Conservation (phyloP, 2,113 vertebrate genomes). For the Leptodactylus fuscus region DNA sequence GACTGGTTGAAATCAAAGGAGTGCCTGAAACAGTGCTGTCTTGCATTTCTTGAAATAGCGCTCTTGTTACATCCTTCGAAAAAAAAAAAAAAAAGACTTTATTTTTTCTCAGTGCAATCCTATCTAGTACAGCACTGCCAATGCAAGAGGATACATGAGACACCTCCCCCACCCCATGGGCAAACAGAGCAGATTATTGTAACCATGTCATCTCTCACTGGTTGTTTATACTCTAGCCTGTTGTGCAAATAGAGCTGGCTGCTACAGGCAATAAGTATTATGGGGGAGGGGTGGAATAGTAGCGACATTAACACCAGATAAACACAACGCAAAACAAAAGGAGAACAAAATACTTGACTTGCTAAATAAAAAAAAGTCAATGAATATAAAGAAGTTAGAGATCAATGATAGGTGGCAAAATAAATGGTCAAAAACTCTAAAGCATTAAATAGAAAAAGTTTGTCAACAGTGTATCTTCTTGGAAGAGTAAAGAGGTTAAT, state of each 20-base stretch:
- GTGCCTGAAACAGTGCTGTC: constrained; percentile 50
- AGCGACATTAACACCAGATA: constrained; percentile 57
- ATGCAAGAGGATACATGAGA: constrained; percentile 50
- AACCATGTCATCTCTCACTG: constrained; percentile 61
- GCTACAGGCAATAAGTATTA: constrained; percentile 60
- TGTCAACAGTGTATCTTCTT: background rate
- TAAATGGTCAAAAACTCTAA: background rate
- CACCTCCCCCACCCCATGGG: constrained; percentile 57
- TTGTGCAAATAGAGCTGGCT: constrained; percentile 60
- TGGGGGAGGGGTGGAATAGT: constrained; percentile 54
- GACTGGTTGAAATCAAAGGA: constrained; percentile 57
- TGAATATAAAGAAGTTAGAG: constrained; percentile 26
- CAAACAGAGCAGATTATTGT: constrained; percentile 61
- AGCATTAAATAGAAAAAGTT: background rate
- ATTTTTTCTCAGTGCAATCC: constrained; percentile 30
- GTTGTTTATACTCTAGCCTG: constrained; percentile 59
- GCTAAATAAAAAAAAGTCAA: constrained; percentile 34
- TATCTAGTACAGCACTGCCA: constrained; percentile 33
- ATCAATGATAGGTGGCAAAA: background rate
- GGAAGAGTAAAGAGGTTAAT: constrained; percentile 3
- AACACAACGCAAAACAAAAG: constrained; percentile 38
- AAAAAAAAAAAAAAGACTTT: background rate
- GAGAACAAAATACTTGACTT: background rate
- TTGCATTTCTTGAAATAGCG: constrained; percentile 59
- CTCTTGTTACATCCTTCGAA: constrained; percentile 38